Evolutionary conservation across 2,797 vertebrate species (phyloP).

Genomic region (Falco rusticolus): DNA sequence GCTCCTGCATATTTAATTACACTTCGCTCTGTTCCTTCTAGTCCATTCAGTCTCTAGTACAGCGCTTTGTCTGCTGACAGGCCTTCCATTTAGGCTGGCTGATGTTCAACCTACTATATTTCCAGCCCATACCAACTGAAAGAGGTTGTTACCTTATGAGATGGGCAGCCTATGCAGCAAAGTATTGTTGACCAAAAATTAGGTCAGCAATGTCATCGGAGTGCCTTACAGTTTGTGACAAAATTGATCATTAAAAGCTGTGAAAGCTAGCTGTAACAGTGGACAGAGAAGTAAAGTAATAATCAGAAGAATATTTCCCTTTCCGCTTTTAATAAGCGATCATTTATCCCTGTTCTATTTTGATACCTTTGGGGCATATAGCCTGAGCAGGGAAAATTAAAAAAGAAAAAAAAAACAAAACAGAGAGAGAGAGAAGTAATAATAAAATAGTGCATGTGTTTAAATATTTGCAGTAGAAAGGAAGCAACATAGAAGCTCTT

Average conservation of each 20-base stretch:
- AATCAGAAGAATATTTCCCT: conserved; percentile 11
- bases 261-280: background rate
- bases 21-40: background rate
- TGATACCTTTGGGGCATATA: background rate
- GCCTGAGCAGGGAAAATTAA: background rate
- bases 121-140: background rate
- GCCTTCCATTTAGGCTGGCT: background rate
- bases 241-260: conserved; percentile 12
- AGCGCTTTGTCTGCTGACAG: background rate
- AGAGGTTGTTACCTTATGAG: background rate
- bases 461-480: conserved; percentile 33
- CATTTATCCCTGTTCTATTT: background rate
- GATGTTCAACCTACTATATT: background rate
- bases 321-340: conserved; percentile 29
- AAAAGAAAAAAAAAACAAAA: too few relatives aligned
- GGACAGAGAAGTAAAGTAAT: background rate
- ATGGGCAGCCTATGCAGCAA: background rate
- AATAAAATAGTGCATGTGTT: background rate
- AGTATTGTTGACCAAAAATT: conserved; percentile 25
- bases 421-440: background rate
- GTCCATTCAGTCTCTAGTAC: background rate
- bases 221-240: background rate
- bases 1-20: background rate
- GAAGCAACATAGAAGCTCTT: background rate
- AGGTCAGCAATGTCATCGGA: background rate